phyloP scores from a whole-genome alignment of 2,113 vertebrate species.

The Cebidichthys violaceus region DNA sequence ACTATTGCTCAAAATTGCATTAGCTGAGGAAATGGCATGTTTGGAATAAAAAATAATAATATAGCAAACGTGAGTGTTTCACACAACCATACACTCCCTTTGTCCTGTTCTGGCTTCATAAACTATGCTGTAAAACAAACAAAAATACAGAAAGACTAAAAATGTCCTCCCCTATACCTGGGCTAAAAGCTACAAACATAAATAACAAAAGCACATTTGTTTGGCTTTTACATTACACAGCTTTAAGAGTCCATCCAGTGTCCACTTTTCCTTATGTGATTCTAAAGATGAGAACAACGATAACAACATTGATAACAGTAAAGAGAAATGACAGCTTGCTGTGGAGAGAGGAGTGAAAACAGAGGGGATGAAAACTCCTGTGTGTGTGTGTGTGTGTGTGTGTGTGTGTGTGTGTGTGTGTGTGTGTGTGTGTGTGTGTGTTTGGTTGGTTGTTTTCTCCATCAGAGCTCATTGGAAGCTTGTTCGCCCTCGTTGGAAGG shows the following conservation, averaged over 20 bases:
- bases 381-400: conserved; percentile 35
- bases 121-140: conserved; percentile 72
- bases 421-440: conserved; percentile 22
- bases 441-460: conserved; percentile 37
- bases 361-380: conserved; percentile 45
- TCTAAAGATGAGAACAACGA: conserved; percentile 71
- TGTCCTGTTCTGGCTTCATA: conserved; percentile 74
- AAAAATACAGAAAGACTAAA: conserved; percentile 70
- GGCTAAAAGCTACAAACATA: conserved; percentile 82
- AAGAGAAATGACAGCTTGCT: conserved; percentile 67
- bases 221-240: conserved; percentile 84
- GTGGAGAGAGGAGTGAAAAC: conserved; percentile 60
- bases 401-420: conserved; percentile 22
- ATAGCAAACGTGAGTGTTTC: conserved; percentile 67
- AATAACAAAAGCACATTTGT: conserved; percentile 83
- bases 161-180: conserved; percentile 67
- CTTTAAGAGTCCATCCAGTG: conserved; percentile 87
- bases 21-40: conserved; percentile 79
- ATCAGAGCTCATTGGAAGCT: conserved; percentile 63
- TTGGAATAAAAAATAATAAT: conserved; percentile 58
- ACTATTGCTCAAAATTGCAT: conserved; percentile 81
- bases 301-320: conserved; percentile 69
- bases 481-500: conserved; percentile 28
- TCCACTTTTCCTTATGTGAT: conserved; percentile 80
- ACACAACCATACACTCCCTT: conserved; percentile 67